Evolutionary conservation across 2,888 invertebrate species (phyloP), one percentile per base, ranked within the genome.

Genomic region (Rosalia funebris): DNA sequence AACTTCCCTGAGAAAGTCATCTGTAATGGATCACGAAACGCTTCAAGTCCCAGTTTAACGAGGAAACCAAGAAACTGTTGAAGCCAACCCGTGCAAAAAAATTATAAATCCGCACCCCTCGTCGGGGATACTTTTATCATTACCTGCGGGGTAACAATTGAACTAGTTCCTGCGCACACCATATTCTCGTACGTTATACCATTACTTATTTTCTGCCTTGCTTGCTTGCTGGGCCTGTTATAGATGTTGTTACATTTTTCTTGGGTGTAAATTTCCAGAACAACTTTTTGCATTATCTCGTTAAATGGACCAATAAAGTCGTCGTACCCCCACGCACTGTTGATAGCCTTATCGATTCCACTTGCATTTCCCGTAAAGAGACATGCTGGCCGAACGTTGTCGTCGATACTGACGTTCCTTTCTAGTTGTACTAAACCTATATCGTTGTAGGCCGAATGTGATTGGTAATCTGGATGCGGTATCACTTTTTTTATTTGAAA

Each of bases 351-450:
- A 0, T 41, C 14, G 61, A 56, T n/a, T 54, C 57, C 45, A 25
- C 54, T 12, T n/a, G 39, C 48, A 1, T 55, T 39, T 62, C 66
- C 50, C 3, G 10, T 20, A 19, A 64, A 66, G 4, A 84, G 69
- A 72, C 84, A 84, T 1, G 82, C 81, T 0, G 84, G 84, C 62
- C 83, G 77, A 1, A 77, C 75, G 63, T 72, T 81, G 1, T 72
- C 77, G 56, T 77, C 63, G 57, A 83, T 81, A 2, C 15, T 39
- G 0, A 81, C 81, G 2, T 61, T 62, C 19, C 19, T 20, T 9
- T 79, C 74, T 32, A 84, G 62, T 66, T 75, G 76, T 1, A 85
- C 57, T 0, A 85, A 73, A 1, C 81, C 84, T 12, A 85, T 83
- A 48, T 85, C 84, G 63, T 85, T 76, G 65, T 84, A 84, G 1